phyloP scores from a whole-genome alignment of 2,113 vertebrate genomes.

The Pachypanchax playfairii region DNA sequence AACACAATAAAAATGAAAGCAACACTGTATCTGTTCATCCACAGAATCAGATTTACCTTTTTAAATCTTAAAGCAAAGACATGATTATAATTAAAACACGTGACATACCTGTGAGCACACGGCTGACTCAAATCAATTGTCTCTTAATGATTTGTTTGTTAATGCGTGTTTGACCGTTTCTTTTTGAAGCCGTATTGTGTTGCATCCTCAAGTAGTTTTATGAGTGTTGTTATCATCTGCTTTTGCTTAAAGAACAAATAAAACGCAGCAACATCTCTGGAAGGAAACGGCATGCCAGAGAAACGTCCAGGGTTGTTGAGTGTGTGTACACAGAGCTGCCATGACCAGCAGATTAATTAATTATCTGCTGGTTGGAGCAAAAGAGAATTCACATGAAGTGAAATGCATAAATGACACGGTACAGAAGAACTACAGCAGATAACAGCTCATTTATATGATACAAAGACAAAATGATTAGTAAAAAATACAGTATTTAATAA shows the following conservation, averaged over 20 bases:
- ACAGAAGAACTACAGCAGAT: background rate
- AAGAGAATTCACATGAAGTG: background rate
- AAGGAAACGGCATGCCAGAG: slow-evolving; percentile 23
- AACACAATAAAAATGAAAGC: too few relatives aligned
- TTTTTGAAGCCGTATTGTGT: background rate
- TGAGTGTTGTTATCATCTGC: slow-evolving; percentile 16
- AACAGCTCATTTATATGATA: background rate
- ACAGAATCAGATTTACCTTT: background rate
- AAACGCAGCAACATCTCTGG: slow-evolving; percentile 30
- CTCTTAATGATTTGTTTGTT: slow-evolving; percentile 28
- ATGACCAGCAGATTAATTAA: slow-evolving; percentile 53
- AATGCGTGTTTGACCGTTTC: slow-evolving; percentile 10
- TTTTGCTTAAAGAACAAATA: slow-evolving; percentile 29
- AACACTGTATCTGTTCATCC: background rate
- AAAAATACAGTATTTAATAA: too few relatives aligned
- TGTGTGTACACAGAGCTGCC: slow-evolving; percentile 64
- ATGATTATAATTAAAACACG: background rate
- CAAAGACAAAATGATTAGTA: too few relatives aligned
- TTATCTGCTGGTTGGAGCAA: slow-evolving; percentile 49
- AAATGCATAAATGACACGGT: slow-evolving; percentile 9
- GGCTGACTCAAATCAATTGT: slow-evolving; percentile 15
- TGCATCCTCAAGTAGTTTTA: background rate
- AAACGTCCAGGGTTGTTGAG: slow-evolving; percentile 19
- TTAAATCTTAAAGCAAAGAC: slow-evolving; percentile 20
- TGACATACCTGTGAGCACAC: slow-evolving; percentile 16